Evolutionary conservation across 2,113 vertebrate genomes (phyloP).

Genomic region (Panthera leo): DNA sequence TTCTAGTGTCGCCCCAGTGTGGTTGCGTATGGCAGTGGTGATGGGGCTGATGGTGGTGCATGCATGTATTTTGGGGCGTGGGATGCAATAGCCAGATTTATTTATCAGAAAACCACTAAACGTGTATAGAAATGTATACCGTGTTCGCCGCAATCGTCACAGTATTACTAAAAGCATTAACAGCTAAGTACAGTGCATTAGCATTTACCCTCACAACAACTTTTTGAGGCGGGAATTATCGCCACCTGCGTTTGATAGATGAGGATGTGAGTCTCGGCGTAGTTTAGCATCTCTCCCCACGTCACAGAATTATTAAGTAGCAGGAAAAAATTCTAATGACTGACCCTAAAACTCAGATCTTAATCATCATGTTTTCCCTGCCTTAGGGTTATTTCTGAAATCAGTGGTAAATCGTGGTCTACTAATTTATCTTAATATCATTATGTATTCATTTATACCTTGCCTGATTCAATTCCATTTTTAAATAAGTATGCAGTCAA

Average conservation of each 20-base stretch:
- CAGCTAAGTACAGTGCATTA: not conserved
- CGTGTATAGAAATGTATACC: not conserved
- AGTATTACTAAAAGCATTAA: not conserved
- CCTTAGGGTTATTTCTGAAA: conserved; percentile 11
- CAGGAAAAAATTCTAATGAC: not conserved
- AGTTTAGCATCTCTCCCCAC: not conserved
- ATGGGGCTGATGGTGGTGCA: not conserved
- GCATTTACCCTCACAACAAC: not conserved
- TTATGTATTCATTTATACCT: not conserved
- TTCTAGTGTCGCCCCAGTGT: not conserved
- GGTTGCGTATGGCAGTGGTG: too few relatives aligned
- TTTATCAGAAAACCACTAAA: not conserved
- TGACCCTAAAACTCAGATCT: conserved; percentile 3
- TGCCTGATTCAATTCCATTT: not conserved
- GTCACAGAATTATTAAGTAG: not conserved
- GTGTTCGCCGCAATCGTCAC: not conserved
- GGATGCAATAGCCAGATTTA: not conserved
- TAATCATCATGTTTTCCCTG: not conserved
- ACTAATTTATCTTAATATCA: not conserved
- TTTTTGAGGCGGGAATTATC: not conserved
- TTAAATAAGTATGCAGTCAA: not conserved
- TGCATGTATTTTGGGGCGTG: not conserved
- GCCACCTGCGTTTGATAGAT: not conserved
- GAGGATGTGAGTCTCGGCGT: not conserved
- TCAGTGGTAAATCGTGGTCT: not conserved